These are phyloP conservation scores for Palythoa grandis DNA, from an alignment of 92 coral and sea anemone genomes.

Conservation along the genomic window DNA sequence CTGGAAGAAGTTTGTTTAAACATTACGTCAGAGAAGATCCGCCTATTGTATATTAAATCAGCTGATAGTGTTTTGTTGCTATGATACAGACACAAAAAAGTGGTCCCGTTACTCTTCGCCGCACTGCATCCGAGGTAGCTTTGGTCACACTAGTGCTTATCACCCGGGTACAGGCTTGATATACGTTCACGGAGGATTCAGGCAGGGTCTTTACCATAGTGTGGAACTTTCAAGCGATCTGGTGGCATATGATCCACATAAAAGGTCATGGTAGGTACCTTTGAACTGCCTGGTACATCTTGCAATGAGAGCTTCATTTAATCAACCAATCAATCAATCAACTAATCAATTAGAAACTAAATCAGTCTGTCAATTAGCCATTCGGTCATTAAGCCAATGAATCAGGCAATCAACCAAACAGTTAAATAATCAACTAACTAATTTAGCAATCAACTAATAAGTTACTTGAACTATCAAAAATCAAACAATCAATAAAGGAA, in stretches of 20 bases:
- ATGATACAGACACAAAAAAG: slow-evolving; percentile 5
- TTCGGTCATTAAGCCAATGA: background rate
- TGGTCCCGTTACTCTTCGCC: slow-evolving; percentile 25
- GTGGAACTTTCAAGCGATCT: slow-evolving; percentile 53
- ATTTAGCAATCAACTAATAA: background rate
- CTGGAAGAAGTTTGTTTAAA: too few species aligned
- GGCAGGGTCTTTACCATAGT: background rate
- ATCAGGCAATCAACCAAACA: background rate
- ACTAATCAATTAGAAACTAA: background rate
- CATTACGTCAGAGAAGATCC: background rate
- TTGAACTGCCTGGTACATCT: background rate
- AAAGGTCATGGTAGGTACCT: slow-evolving; percentile 72
- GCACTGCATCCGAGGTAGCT: slow-evolving; percentile 54
- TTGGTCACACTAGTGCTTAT: slow-evolving; percentile 93
- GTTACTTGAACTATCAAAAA: too few species aligned
- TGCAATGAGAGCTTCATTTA: background rate
- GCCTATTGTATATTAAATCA: background rate
- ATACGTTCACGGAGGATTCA: slow-evolving; percentile 83
- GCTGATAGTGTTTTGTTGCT: background rate
- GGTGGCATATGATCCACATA: slow-evolving; percentile 67
- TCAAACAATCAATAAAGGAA: too few species aligned
- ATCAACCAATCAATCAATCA: background rate
- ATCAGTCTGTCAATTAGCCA: background rate
- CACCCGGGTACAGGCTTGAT: slow-evolving; percentile 65
- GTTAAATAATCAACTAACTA: too few species aligned